These are phyloP conservation scores for Miltochrista miniata DNA, from an alignment of 2,888 invertebrate species.

Conservation along the genomic window DNA sequence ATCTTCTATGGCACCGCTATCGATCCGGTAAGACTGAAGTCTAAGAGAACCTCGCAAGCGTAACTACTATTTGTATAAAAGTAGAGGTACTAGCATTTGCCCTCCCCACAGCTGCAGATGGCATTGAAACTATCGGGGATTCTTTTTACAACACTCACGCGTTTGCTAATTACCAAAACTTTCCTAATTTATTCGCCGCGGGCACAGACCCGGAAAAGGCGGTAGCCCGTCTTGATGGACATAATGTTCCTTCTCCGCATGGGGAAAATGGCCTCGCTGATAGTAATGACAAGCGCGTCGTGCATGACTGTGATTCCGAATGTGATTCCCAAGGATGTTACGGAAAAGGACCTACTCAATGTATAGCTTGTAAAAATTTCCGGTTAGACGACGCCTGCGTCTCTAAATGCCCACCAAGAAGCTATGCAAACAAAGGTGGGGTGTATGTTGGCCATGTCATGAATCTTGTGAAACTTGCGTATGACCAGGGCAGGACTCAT, in stretches of 20 bases:
- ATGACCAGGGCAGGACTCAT: constrained; percentile 93
- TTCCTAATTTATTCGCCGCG: constrained; percentile 90
- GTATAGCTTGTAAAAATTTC: constrained; percentile 92
- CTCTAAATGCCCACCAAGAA: constrained; percentile 92
- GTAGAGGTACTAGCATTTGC: constrained; percentile 84
- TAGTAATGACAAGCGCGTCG: constrained; percentile 84
- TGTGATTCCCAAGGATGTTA: constrained; percentile 94
- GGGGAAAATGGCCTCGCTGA: constrained; percentile 85
- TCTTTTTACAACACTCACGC: constrained; percentile 87
- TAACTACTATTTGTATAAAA: no score
- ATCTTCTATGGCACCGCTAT: constrained; percentile 97
- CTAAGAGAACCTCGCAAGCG: constrained; percentile 78
- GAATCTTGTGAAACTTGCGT: constrained; percentile 95
- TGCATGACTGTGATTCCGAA: constrained; percentile 91
- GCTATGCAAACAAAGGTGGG: constrained; percentile 91
- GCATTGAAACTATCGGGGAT: constrained; percentile 83
- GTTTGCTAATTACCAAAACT: constrained; percentile 89
- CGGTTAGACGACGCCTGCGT: constrained; percentile 93
- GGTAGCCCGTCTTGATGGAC: constrained; percentile 89
- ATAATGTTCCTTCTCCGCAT: constrained; percentile 85
- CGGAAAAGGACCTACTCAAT: constrained; percentile 92
- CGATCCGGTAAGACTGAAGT: constrained; percentile 90
- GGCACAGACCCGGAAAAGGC: constrained; percentile 91
- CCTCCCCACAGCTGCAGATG: constrained; percentile 87
- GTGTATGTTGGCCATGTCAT: constrained; percentile 93